A percentile compares a stretch with the other conserved stretches of the same genome.
These are phyloP conservation scores for Dufourea novaeangliae DNA, from an alignment of 1,140 invertebrate species.

Conservation along the genomic window DNA sequence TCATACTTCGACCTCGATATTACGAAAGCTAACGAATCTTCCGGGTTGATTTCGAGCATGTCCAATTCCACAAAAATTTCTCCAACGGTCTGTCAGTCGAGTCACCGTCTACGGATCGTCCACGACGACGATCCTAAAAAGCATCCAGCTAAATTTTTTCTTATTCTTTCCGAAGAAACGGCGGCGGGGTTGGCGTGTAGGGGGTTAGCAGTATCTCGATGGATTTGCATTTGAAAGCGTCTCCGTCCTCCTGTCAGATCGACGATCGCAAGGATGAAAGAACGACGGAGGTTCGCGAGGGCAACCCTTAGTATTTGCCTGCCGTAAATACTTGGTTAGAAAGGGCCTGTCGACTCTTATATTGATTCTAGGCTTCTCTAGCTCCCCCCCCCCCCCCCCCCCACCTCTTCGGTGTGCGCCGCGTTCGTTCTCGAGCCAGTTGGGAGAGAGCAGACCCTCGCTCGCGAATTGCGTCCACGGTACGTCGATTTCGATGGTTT, in stretches of 20 bases:
- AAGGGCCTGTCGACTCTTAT: constrained; percentile 62
- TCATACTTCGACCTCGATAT: no score
- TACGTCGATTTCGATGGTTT: constrained; percentile 51
- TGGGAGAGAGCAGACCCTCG: background rate
- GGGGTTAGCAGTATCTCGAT: constrained; percentile 33
- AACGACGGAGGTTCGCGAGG: constrained; percentile 42
- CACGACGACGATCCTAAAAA: constrained; percentile 32
- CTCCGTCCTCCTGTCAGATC: constrained; percentile 26
- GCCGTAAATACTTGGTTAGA: constrained; percentile 67
- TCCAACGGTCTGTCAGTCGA: no score
- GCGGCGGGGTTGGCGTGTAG: background rate
- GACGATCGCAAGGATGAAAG: constrained; percentile 44
- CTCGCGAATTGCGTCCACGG: background rate
- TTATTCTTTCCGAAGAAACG: constrained; percentile 6
- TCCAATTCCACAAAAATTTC: no score
- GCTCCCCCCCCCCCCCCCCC: background rate
- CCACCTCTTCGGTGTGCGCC: background rate
- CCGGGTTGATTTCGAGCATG: no score
- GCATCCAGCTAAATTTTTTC: constrained; percentile 1
- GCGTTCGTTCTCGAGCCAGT: no score
- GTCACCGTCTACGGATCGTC: constrained; percentile 14
- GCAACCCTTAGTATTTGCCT: constrained; percentile 59
- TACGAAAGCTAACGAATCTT: no score
- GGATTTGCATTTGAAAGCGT: constrained; percentile 67
- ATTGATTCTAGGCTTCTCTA: constrained; percentile 57